These are phyloP conservation scores for Geotrupes spiniger DNA, from an alignment of 2,888 invertebrate genomes.

Conservation along the genomic window DNA sequence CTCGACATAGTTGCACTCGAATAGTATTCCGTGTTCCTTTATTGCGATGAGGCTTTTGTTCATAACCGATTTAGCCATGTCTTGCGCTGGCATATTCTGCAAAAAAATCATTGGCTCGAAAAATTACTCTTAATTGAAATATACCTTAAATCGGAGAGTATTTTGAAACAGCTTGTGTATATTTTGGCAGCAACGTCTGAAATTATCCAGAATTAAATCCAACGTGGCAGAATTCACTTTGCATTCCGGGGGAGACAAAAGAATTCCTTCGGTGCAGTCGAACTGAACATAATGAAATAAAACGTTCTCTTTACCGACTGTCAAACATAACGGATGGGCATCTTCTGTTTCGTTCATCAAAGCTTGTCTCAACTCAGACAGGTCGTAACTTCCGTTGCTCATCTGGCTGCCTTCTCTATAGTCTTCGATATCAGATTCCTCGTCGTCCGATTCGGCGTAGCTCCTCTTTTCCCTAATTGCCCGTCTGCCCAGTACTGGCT, in stretches of 20 bases:
- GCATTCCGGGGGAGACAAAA: constrained; percentile 59
- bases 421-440: constrained; percentile 74
- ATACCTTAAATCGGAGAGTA: constrained; percentile 59
- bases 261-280: constrained; percentile 67
- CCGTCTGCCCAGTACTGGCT: constrained; percentile 63
- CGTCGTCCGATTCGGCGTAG: constrained; percentile 63
- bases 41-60: constrained; percentile 75
- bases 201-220: constrained; percentile 62
- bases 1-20: constrained; percentile 58
- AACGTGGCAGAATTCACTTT: constrained; percentile 41
- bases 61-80: constrained; percentile 52
- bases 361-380: constrained; percentile 70
- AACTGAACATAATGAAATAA: constrained; percentile 74
- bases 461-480: constrained; percentile 59
- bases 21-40: constrained; percentile 80
- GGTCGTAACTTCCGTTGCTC: constrained; percentile 62
- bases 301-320: constrained; percentile 69
- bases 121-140: constrained; percentile 3
- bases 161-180: constrained; percentile 74
- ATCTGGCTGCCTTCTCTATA: constrained; percentile 62
- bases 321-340: constrained; percentile 58
- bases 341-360: constrained; percentile 69
- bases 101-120: constrained; percentile 24
- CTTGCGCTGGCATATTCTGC: constrained; percentile 49
- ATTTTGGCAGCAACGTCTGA: constrained; percentile 66